Evolutionary conservation across 37 sponge, comb jelly and placozoan species (phyloP).

Genomic region (Ephydatia muelleri): DNA sequence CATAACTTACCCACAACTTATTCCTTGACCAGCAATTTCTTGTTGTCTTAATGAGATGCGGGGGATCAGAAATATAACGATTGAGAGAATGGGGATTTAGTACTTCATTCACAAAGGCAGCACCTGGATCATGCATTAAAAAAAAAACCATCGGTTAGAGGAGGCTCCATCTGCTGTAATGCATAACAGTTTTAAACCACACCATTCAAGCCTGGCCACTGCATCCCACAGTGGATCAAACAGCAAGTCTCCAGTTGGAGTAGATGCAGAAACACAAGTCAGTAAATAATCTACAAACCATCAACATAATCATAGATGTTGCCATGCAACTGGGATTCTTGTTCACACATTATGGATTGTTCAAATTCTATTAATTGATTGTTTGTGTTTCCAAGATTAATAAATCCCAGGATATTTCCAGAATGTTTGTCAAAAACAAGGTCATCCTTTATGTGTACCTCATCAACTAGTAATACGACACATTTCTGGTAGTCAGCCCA

Average conservation of each 20-base stretch:
- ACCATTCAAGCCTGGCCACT: background rate
- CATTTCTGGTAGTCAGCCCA: constrained; percentile 4
- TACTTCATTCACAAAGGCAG: too few species aligned
- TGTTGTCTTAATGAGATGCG: too few species aligned
- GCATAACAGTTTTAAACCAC: background rate
- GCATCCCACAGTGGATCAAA: constrained; percentile 2
- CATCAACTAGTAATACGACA: constrained; percentile 14
- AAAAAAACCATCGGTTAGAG: background rate
- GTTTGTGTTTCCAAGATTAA: constrained; percentile 14
- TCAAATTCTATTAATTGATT: constrained; percentile 7
- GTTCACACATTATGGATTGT: background rate
- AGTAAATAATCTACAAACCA: background rate
- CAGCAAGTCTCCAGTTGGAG: background rate
- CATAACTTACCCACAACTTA: too few species aligned
- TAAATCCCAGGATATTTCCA: background rate
- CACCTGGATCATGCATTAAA: background rate
- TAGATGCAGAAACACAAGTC: background rate
- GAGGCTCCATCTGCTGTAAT: constrained; percentile 8
- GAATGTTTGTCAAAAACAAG: constrained; percentile 19
- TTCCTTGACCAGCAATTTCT: too few species aligned
- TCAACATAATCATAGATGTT: background rate
- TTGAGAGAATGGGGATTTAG: too few species aligned
- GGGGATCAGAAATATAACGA: too few species aligned
- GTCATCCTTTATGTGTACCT: constrained; percentile 24
- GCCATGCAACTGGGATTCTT: background rate